Evolutionary conservation across 2,797 vertebrate species (phyloP), one percentile per base, ranked within the genome.

Genomic region (Peromyscus melanophrys): DNA sequence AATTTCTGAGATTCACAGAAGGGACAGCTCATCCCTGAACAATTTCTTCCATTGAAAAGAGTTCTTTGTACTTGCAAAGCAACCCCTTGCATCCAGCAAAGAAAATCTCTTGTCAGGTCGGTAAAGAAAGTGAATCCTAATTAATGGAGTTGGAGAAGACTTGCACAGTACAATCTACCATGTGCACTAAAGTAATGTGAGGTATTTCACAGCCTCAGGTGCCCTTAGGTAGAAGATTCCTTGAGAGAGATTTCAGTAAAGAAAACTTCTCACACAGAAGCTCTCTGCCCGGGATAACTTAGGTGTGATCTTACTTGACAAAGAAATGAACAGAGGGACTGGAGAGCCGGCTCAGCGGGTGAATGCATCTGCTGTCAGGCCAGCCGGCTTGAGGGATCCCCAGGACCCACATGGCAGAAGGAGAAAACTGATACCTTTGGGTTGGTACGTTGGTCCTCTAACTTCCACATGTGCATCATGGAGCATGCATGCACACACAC

Each of bases 1-100:
- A 90, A 94, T 92, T 90, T 98, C 94, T 97, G 27, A 97, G 92
- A 95, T 88, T 23, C 37, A 89, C 55, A 77, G 37, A 89, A 94
- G 17, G 80, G 88, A 84, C 57, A 98, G 94, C 73, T 85, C 84
- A 88, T 85, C 43, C 9, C 43, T 86, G 6, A 55, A 96, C 49
- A 95, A 91, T 95, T 88, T 84, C 76, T 93, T 93, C 71, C 67
- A 88, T 11, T 96, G 57, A 88, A 78, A 94, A 80, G 75, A 29
- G 1, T 92, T 89, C 82, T 95, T 92, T 77, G 65, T 87, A 88
- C 29, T 96, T 95, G 92, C 37, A 80, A 55, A 91, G 65, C 86
- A 90, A 83, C 19, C 31, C 73, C 52, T 78, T 25, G 1, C 40
- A 93, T 77, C 16, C 73, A 77, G 78, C 61, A 94, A 91, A 94